These are phyloP conservation scores for Zophobas atratus DNA, from an alignment of 1,140 invertebrate species.

Conservation along the genomic window DNA sequence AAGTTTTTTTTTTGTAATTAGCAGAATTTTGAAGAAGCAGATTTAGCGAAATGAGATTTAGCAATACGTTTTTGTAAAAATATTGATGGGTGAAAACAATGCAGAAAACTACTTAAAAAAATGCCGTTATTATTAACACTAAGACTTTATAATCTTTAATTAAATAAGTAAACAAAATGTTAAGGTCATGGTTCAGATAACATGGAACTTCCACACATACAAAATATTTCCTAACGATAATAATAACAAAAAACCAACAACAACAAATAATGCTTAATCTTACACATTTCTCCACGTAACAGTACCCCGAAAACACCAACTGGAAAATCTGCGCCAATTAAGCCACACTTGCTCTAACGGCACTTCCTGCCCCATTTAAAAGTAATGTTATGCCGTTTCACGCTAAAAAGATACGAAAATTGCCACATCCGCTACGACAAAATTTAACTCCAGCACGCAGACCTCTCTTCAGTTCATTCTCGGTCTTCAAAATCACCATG, in stretches of 20 bases:
- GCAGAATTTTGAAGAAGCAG: no score
- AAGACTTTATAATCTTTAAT: no score
- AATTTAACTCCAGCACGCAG: neutral
- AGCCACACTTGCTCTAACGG: slow-evolving; percentile 1
- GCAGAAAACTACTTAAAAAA: no score
- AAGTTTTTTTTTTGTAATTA: no score
- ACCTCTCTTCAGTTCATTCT: neutral
- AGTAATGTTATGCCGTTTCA: slow-evolving; percentile 17
- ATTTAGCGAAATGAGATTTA: neutral
- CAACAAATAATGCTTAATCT: no score
- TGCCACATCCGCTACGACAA: slow-evolving; percentile 6
- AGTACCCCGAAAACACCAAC: neutral
- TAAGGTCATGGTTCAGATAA: no score
- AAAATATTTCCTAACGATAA: no score
- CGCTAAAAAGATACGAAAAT: slow-evolving; percentile 14
- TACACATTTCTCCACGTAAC: no score
- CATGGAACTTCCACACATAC: no score
- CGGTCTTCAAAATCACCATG: slow-evolving; percentile 10
- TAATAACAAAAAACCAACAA: no score
- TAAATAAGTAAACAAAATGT: no score
- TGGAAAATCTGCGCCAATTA: slow-evolving; percentile 5
- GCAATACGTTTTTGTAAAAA: neutral
- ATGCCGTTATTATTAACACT: no score
- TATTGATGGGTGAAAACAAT: neutral
- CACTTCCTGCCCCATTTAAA: slow-evolving; percentile 19